These are phyloP conservation scores for Hoplodrina ambigua DNA, from an alignment of 2,888 invertebrate genomes.

Conservation along the genomic window DNA sequence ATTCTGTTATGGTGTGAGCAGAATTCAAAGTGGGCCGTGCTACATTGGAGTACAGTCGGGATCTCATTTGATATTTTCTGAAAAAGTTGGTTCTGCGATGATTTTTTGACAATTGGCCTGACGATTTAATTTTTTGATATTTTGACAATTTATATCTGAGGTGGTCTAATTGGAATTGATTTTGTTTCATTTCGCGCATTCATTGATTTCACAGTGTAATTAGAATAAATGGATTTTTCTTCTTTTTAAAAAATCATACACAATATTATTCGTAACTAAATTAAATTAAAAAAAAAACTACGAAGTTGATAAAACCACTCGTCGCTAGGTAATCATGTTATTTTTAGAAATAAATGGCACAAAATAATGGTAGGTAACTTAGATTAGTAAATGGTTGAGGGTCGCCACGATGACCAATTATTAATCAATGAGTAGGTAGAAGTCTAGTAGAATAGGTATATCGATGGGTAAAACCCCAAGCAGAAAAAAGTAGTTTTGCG, in stretches of 20 bases:
- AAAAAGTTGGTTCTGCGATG: neutral
- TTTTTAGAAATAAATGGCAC: neutral
- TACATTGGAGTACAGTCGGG: neutral
- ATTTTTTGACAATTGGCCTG: neutral
- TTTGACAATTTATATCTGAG: too few relatives aligned
- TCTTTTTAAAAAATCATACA: too few relatives aligned
- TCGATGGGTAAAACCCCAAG: neutral
- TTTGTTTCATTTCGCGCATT: neutral
- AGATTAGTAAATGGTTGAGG: too few relatives aligned
- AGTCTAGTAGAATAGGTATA: too few relatives aligned
- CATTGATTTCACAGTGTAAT: neutral
- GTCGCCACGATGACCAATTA: too few relatives aligned
- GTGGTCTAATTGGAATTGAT: too few relatives aligned
- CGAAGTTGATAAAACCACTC: neutral
- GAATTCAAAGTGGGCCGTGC: slow-evolving; percentile 20
- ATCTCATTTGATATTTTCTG: neutral
- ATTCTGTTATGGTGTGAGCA: slow-evolving; percentile 24
- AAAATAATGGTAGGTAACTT: neutral
- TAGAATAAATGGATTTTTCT: too few relatives aligned
- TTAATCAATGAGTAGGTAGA: too few relatives aligned
- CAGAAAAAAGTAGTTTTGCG: neutral
- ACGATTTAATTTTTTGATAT: too few relatives aligned
- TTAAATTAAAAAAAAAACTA: neutral
- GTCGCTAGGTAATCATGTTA: neutral
- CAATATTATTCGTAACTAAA: too few relatives aligned